These are phyloP conservation scores for Plagiodera versicolora DNA, from an alignment of 2,888 invertebrate species.

Conservation along the genomic window DNA sequence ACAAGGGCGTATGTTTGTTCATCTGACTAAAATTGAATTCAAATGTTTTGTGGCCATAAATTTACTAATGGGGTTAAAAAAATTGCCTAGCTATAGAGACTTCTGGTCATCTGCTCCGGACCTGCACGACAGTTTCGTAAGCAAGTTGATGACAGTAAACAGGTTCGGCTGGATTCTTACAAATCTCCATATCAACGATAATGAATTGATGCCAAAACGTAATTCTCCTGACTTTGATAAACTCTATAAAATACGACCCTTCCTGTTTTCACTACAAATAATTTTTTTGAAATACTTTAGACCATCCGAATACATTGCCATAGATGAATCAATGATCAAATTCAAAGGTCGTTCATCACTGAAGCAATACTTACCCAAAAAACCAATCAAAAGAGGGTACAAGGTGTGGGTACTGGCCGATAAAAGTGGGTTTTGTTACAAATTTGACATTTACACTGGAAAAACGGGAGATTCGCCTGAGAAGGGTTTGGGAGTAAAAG, in stretches of 20 bases:
- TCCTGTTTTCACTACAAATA: conserved; percentile 6
- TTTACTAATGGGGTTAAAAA: conserved; percentile 25
- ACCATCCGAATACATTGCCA: conserved; percentile 20
- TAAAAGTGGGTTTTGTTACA: conserved; percentile 21
- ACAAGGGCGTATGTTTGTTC: background rate
- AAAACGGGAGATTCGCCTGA: conserved; percentile 32
- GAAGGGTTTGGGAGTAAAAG: conserved; percentile 30
- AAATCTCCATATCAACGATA: conserved; percentile 31
- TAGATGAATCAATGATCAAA: conserved; percentile 36
- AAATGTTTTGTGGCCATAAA: conserved; percentile 23
- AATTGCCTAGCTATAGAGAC: conserved; percentile 20
- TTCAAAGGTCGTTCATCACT: conserved; percentile 32
- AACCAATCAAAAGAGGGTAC: conserved; percentile 44
- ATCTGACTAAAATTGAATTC: conserved; percentile 19
- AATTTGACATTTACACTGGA: conserved; percentile 37
- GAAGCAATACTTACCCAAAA: conserved; percentile 43
- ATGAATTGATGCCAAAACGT: conserved; percentile 23
- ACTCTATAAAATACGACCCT: conserved; percentile 28
- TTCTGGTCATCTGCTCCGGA: conserved; percentile 20
- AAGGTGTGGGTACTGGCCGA: conserved; percentile 34
- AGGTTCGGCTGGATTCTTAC: conserved; percentile 28
- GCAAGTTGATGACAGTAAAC: conserved; percentile 15
- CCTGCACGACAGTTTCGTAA: conserved; percentile 21
- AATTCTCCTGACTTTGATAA: conserved; percentile 26
- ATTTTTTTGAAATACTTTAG: conserved; percentile 25